A percentile compares a stretch with the other conserved stretches of the same genome.
Conservation (phyloP, 1,140 invertebrate genomes). For the Trinorchestia longiramus region DNA sequence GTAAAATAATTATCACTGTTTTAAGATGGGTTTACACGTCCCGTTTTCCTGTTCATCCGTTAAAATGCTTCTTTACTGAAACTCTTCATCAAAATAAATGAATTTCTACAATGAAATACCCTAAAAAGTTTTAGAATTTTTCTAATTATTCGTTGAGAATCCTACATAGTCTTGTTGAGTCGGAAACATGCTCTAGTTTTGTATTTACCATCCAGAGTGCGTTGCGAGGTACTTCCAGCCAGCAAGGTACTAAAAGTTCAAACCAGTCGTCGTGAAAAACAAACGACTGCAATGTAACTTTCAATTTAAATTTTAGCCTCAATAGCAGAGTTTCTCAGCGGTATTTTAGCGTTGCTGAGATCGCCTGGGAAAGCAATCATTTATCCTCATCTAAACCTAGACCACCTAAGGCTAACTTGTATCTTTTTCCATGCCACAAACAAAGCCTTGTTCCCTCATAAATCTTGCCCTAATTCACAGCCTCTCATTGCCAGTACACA, state of each 20-base stretch:
- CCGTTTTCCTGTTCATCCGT: too few relatives aligned
- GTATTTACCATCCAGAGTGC: not conserved
- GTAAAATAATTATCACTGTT: too few relatives aligned
- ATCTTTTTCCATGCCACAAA: not conserved
- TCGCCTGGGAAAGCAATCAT: not conserved
- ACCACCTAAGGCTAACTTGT: not conserved
- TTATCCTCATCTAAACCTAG: not conserved
- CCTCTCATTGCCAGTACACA: not conserved
- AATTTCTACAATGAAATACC: not conserved
- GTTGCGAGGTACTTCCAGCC: not conserved
- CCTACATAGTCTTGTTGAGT: not conserved
- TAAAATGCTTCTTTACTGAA: too few relatives aligned
- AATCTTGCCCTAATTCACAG: not conserved
- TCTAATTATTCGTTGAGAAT: not conserved
- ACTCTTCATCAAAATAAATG: not conserved
- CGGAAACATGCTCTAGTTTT: not conserved
- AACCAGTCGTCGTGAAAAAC: not conserved
- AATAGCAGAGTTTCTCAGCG: not conserved
- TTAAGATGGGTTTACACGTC: too few relatives aligned
- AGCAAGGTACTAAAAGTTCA: not conserved
- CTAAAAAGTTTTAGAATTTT: not conserved
- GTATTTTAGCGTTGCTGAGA: not conserved
- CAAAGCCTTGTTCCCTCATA: not conserved
- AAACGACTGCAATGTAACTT: not conserved
- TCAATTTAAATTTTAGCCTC: not conserved